These are phyloP conservation scores for Eupeodes luniger DNA, from an alignment of 2,888 invertebrate genomes.

Conservation along the genomic window DNA sequence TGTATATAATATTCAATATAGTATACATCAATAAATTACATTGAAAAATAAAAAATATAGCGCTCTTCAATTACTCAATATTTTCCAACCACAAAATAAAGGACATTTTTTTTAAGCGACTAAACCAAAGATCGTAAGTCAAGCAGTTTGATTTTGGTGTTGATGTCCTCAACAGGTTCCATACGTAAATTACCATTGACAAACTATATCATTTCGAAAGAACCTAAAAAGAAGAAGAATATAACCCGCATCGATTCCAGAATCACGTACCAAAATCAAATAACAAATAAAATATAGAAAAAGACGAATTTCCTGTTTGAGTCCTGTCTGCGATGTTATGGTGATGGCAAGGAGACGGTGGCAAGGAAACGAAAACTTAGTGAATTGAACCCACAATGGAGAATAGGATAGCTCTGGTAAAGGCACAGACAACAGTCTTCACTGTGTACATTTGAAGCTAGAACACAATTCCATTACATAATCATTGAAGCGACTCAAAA, in stretches of 20 bases:
- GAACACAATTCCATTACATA: constrained; percentile 73
- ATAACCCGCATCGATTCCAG: constrained; percentile 68
- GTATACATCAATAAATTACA: constrained; percentile 52
- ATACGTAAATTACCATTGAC: constrained; percentile 41
- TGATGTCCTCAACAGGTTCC: constrained; percentile 63
- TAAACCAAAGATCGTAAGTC: neutral
- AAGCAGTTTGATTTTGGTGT: constrained; percentile 25
- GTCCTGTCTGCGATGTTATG: neutral
- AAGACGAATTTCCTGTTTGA: constrained; percentile 28
- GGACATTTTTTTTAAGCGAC: neutral
- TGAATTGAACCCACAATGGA: constrained; percentile 56
- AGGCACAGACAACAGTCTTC: neutral
- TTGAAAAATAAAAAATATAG: neutral
- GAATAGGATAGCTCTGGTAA: too few relatives aligned
- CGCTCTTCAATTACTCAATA: neutral
- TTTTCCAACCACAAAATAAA: neutral
- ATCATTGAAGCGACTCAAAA: constrained; percentile 71
- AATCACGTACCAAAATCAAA: constrained; percentile 70
- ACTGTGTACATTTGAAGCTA: constrained; percentile 14
- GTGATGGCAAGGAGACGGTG: too few relatives aligned
- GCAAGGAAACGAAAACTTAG: constrained; percentile 40
- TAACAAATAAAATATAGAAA: constrained; percentile 36
- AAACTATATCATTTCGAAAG: constrained; percentile 49
- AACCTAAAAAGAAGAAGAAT: constrained; percentile 17
- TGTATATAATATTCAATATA: constrained; percentile 11